phyloP scores from a whole-genome alignment of 2,888 invertebrate genomes.

The Geotrupes spiniger region DNA sequence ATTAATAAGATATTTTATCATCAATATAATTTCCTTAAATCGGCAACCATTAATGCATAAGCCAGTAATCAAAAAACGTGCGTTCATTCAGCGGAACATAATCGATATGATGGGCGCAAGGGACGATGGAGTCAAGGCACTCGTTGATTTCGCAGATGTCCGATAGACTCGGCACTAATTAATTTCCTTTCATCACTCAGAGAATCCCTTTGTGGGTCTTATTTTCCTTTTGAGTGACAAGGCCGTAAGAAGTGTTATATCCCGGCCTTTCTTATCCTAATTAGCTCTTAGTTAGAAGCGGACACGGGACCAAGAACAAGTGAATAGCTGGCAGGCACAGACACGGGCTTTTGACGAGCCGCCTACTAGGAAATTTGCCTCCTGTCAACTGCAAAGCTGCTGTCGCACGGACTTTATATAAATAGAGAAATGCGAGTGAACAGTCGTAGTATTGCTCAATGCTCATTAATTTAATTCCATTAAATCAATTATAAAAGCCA shows the following conservation, averaged over 20 bases:
- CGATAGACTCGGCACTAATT: constrained; percentile 39
- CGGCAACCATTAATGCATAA: too few relatives aligned
- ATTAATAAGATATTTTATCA: too few relatives aligned
- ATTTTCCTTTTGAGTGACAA: constrained; percentile 43
- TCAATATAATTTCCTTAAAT: too few relatives aligned
- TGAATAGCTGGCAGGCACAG: constrained; percentile 38
- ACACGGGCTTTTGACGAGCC: constrained; percentile 36
- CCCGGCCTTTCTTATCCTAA: constrained; percentile 45
- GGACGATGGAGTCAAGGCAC: too few relatives aligned
- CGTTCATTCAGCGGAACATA: too few relatives aligned
- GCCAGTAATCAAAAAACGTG: too few relatives aligned
- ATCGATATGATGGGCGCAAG: too few relatives aligned
- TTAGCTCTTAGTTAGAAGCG: constrained; percentile 41
- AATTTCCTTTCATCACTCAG: constrained; percentile 45
- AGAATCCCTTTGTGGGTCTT: constrained; percentile 42
- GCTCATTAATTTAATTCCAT: too few relatives aligned
- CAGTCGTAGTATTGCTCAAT: too few relatives aligned
- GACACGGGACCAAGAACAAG: constrained; percentile 37
- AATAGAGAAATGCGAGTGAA: too few relatives aligned
- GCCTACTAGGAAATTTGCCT: constrained; percentile 36
- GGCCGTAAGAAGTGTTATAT: constrained; percentile 38
- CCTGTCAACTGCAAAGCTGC: constrained; percentile 32
- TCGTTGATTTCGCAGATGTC: constrained; percentile 27
- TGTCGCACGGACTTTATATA: too few relatives aligned
- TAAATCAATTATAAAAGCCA: too few relatives aligned